A percentile compares a stretch with the other conserved stretches of the same genome.
Evolutionary conservation across 2,113 vertebrate species (phyloP).

Genomic region (Halichoerus grypus): DNA sequence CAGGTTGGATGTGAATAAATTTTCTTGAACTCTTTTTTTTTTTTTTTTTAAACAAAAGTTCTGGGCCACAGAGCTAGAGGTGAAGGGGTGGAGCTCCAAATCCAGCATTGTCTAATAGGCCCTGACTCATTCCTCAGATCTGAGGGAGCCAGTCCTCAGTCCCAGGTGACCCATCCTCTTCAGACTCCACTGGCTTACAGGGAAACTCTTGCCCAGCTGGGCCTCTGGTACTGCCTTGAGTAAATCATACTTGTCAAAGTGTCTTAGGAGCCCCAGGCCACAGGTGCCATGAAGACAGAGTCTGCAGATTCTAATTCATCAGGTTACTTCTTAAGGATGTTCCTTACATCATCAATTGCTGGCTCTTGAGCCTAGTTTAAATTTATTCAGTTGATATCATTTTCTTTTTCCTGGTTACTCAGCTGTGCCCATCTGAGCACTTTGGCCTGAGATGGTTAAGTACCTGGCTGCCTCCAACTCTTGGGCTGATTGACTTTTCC

Average conservation of each 20-base stretch:
- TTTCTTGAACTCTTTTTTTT: constrained; percentile 69
- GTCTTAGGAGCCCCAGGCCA: not conserved
- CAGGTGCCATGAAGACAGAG: not conserved
- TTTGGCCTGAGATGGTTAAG: not conserved
- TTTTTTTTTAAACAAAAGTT: constrained; percentile 7
- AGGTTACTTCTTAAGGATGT: not conserved
- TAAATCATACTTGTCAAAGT: not conserved
- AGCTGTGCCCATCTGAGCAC: not conserved
- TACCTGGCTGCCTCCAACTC: not conserved
- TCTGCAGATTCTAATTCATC: not conserved
- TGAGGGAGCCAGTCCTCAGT: not conserved
- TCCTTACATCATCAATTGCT: not conserved
- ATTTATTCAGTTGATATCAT: not conserved
- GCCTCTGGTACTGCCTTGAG: not conserved
- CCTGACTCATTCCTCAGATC: fast-evolving
- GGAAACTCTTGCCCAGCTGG: not conserved
- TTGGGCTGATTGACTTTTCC: not conserved
- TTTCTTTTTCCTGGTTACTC: not conserved
- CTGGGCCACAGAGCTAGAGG: not conserved
- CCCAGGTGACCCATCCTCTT: not conserved
- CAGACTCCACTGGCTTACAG: not conserved
- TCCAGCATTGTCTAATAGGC: not conserved
- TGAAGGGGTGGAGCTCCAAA: not conserved
- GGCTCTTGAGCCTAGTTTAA: not conserved
- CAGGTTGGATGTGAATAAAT: constrained; percentile 45